Evolutionary conservation across 2,888 invertebrate species (phyloP), one percentile per base, ranked within the genome.

Genomic region (Coleophora deauratella): DNA sequence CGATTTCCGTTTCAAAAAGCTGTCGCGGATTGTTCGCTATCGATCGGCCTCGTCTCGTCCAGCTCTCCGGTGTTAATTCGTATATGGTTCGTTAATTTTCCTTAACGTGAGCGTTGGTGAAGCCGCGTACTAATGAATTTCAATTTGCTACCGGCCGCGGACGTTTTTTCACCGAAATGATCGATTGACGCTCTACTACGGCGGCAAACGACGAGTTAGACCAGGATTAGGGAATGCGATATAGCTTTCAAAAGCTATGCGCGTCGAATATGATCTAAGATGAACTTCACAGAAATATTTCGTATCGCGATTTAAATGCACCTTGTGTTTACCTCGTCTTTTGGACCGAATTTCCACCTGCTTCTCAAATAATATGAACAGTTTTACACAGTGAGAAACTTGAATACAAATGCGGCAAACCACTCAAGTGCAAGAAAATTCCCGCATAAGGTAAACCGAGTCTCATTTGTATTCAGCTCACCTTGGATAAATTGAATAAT

Each of bases 21-120:
- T 62, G 68, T 57, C 66, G 50, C 55, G 56, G 61, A 62, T n/a
- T 51, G 55, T 44, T 52, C 52, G 43, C 46, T 64, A 69, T 70
- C 58, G 70, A 69, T 65, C 62, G n/a, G 50, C 55, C 44, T 31
- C 52, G 59, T 57, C 50, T 50, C 48, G 43, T 41, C 38, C 45
- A n/a, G 11, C 46, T 47, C 40, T 52, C 32, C 70, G 67, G 72
- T 75, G 78, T 78, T 80, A 78, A 79, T 79, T 81, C 78, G 76
- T 76, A 78, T 72, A 72, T 63, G 67, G 51, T 72, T 74, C 78
- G 81, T 82, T 80, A 81, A 81, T 82, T 81, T 72, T 80, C 74
- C 73, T 81, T 79, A 73, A 79, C 80, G 66, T 74, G 67, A 70
- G 57, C 63, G 66, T n/a, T n/a, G 62, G 63, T 69, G n/a, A n/a